Conservation (phyloP, 2,113 vertebrate genomes). For the Callipepla squamata region DNA sequence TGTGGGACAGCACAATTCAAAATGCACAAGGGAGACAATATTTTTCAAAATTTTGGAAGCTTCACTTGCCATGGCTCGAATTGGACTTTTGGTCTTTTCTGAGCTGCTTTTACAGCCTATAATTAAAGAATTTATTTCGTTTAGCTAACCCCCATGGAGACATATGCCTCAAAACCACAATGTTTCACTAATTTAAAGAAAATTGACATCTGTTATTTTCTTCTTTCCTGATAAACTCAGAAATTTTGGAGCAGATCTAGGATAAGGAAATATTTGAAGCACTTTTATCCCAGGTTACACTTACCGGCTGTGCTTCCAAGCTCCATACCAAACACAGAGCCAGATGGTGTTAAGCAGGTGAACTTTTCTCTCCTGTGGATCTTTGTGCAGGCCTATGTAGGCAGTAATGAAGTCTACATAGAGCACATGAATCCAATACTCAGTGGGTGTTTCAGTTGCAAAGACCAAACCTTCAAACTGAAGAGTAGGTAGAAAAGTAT, state of each 20-base stretch:
- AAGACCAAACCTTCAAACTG: neutral
- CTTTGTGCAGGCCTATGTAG: neutral
- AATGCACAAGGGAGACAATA: neutral
- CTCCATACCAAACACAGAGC: neutral
- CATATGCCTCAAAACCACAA: neutral
- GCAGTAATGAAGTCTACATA: neutral
- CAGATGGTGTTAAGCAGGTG: neutral
- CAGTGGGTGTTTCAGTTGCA: neutral
- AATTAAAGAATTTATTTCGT: neutral
- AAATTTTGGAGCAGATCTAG: neutral
- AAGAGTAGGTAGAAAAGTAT: neutral
- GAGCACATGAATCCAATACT: neutral
- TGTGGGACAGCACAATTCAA: neutral
- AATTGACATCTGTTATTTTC: neutral
- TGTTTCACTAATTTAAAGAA: constrained; percentile 1
- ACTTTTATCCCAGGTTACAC: neutral
- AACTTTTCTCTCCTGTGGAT: neutral
- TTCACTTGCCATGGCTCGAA: neutral
- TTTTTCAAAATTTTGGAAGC: neutral
- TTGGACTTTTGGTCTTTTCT: neutral
- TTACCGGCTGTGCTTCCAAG: neutral
- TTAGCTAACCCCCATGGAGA: neutral
- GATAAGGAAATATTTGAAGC: neutral
- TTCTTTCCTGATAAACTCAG: neutral
- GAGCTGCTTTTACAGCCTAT: neutral